Evolutionary conservation across 2,113 vertebrate species (phyloP).

Genomic region (Amazona vittata): DNA sequence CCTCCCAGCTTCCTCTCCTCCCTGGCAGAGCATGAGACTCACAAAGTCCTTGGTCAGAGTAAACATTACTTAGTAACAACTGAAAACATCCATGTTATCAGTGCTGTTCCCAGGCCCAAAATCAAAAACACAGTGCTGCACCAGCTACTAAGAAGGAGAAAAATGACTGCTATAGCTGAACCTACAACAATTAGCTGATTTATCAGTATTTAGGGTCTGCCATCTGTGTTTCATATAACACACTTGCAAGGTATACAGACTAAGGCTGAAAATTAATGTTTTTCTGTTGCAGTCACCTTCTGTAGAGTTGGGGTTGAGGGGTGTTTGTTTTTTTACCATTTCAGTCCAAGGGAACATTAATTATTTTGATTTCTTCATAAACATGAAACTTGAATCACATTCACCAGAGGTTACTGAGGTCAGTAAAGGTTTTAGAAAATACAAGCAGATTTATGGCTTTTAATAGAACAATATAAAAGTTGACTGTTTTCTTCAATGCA

Average conservation of each 20-base stretch:
- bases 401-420: background rate
- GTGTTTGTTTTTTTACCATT: background rate
- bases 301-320: fast-evolving
- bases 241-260: background rate
- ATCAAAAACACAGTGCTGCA: background rate
- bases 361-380: background rate
- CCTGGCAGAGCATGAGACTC: no score
- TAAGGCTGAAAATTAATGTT: background rate
- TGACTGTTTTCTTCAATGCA: background rate
- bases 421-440: background rate
- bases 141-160: background rate
- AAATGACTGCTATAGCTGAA: background rate
- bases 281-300: background rate
- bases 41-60: no score
- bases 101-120: background rate
- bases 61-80: no score
- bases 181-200: background rate
- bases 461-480: background rate
- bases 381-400: background rate
- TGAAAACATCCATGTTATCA: no score
- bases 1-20: no score
- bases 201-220: background rate
- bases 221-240: background rate
- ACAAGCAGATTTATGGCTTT: background rate
- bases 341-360: background rate